Evolutionary conservation across 2,113 vertebrate species (phyloP).

Genomic region (Oreocharis arfaki): DNA sequence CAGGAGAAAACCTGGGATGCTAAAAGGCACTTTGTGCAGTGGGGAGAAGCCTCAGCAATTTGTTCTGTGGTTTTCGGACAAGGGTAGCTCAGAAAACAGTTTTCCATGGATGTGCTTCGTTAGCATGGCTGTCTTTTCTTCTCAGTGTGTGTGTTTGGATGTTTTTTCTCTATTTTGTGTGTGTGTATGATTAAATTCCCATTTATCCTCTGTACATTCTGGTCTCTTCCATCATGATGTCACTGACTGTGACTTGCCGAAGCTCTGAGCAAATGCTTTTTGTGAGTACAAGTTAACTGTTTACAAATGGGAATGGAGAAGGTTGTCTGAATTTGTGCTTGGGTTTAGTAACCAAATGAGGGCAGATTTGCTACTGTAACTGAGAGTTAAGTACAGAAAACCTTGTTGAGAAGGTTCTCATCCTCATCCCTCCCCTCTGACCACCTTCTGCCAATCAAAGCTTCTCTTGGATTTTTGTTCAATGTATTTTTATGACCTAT

Average conservation of each 20-base stretch:
- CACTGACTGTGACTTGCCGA: background rate
- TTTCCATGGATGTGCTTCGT: background rate
- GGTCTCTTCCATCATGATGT: background rate
- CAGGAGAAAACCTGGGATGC: slow-evolving; percentile 51
- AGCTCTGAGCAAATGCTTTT: background rate
- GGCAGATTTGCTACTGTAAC: background rate
- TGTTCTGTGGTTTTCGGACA: slow-evolving; percentile 63
- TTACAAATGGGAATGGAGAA: background rate
- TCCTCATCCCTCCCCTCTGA: background rate
- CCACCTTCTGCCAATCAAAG: fast-evolving
- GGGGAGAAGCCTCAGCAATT: slow-evolving; percentile 33
- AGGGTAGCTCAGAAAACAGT: slow-evolving; percentile 1
- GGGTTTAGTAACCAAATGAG: background rate
- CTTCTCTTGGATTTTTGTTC: background rate
- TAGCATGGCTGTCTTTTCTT: background rate
- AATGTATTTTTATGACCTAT: background rate
- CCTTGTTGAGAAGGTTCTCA: background rate
- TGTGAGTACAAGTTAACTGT: background rate
- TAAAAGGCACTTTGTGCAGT: slow-evolving; percentile 68
- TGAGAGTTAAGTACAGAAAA: background rate
- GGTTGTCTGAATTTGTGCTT: background rate
- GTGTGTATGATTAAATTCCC: background rate
- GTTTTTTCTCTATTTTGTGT: background rate
- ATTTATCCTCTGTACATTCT: background rate
- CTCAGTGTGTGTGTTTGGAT: background rate